phyloP scores from a whole-genome alignment of 2,888 invertebrate genomes.

The Hermaeophaga mercurialis region DNA sequence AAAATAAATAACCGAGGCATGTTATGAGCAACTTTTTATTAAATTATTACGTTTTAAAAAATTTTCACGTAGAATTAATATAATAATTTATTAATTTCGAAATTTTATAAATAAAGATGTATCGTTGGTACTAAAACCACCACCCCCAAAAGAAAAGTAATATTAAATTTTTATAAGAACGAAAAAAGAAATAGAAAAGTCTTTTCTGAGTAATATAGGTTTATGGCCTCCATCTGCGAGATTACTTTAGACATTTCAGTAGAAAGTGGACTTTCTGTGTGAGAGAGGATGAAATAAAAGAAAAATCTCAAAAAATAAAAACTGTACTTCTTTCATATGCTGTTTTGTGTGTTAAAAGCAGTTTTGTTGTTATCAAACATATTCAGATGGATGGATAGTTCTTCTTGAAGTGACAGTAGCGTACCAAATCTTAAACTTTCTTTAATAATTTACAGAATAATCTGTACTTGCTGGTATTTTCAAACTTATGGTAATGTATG shows the following conservation, averaged over 20 bases:
- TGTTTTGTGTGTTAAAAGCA: constrained; percentile 51
- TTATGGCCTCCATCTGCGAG: constrained; percentile 60
- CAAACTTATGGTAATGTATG: no score
- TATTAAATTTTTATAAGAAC: constrained; percentile 60
- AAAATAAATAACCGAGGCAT: no score
- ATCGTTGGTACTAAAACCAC: constrained; percentile 11
- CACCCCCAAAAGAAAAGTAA: constrained; percentile 52
- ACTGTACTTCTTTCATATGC: constrained; percentile 51
- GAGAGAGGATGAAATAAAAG: constrained; percentile 45
- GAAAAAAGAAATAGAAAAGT: constrained; percentile 58
- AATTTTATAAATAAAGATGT: background rate
- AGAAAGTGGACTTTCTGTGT: constrained; percentile 56
- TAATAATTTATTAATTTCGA: background rate
- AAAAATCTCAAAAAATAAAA: constrained; percentile 47
- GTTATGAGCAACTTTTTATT: no score
- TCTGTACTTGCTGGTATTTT: no score
- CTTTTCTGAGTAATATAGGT: constrained; percentile 59
- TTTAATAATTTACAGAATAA: no score
- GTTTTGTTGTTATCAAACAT: constrained; percentile 52
- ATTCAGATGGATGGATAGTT: constrained; percentile 35
- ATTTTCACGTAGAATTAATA: no score
- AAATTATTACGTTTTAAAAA: no score
- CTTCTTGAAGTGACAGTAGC: background rate
- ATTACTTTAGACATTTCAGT: constrained; percentile 59
- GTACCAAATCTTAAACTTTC: background rate